Conservation (phyloP, 2,113 vertebrate species). For the Enhydra lutris region DNA sequence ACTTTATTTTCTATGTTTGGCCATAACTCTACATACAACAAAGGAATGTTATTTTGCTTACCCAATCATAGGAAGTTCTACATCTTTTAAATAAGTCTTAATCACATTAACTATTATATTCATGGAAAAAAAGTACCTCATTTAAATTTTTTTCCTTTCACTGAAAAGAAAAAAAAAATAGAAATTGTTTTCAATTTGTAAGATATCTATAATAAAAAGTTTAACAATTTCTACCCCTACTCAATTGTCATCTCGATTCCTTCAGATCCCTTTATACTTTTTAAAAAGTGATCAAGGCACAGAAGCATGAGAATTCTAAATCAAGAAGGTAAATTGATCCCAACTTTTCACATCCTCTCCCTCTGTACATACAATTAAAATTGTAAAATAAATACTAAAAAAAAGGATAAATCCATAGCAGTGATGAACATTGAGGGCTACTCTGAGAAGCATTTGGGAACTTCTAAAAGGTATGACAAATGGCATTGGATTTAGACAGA, state of each 20-base stretch:
- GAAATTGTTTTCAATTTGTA: background rate
- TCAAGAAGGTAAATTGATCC: background rate
- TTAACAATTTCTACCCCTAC: background rate
- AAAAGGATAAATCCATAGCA: background rate
- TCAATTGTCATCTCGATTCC: background rate
- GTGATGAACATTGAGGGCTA: background rate
- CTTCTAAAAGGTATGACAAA: background rate
- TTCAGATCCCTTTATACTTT: background rate
- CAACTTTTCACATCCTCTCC: background rate
- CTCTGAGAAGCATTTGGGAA: background rate
- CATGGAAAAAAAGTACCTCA: background rate
- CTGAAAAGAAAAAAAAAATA: background rate
- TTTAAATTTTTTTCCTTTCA: background rate
- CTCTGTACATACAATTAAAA: background rate
- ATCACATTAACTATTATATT: background rate
- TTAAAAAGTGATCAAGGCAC: background rate
- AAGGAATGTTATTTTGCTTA: background rate
- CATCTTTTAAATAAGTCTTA: background rate
- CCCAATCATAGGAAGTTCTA: background rate
- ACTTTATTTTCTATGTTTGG: background rate
- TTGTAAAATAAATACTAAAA: background rate
- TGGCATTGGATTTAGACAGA: background rate
- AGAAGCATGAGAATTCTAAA: background rate
- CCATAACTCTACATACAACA: background rate
- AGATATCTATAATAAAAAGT: background rate